Conservation (phyloP, 2,797 vertebrate genomes). For the Manis pentadactyla region DNA sequence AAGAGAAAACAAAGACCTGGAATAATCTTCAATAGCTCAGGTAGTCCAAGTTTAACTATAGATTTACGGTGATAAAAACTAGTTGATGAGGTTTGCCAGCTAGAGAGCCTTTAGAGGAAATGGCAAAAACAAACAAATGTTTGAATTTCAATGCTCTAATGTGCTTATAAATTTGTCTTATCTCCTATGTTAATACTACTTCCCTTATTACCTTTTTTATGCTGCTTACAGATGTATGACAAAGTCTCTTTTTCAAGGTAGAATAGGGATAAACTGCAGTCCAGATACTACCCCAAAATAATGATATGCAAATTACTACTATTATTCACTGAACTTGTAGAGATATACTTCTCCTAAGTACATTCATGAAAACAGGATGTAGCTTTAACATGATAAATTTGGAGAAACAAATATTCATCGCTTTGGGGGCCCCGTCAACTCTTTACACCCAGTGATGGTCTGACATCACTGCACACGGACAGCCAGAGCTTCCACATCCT, state of each 20-base stretch:
- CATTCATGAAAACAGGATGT: neutral
- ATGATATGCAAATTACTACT: neutral
- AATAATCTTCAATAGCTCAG: neutral
- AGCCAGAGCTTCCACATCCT: neutral
- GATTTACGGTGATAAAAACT: neutral
- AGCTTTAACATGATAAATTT: neutral
- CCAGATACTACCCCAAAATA: neutral
- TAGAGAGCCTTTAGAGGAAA: neutral
- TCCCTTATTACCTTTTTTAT: neutral
- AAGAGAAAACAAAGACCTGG: neutral
- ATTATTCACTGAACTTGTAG: neutral
- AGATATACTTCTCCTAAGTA: neutral
- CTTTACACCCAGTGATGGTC: neutral
- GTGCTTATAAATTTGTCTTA: neutral
- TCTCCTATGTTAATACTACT: neutral
- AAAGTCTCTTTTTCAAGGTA: neutral
- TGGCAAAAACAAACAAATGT: neutral
- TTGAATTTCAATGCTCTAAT: slow-evolving; percentile 27
- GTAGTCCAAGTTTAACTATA: neutral
- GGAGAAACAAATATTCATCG: neutral
- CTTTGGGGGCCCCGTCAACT: neutral
- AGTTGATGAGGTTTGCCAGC: neutral
- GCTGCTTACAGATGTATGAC: neutral
- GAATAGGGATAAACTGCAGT: neutral
- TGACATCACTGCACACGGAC: neutral